These are phyloP conservation scores for Tetanocera ferruginea DNA, from an alignment of 2,888 invertebrate genomes.

Conservation along the genomic window DNA sequence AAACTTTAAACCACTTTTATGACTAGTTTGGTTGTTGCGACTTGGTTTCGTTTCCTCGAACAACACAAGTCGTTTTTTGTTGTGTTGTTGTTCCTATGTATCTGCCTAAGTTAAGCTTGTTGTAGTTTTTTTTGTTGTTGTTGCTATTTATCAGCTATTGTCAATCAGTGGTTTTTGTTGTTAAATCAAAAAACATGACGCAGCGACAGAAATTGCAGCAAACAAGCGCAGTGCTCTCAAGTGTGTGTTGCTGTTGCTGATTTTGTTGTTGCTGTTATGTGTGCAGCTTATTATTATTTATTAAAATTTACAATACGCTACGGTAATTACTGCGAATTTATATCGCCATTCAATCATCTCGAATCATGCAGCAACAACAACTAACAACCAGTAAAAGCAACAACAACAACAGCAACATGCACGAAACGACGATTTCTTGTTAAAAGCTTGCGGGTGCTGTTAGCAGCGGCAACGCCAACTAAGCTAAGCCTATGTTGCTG, in stretches of 20 bases:
- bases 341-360: conserved; percentile 36
- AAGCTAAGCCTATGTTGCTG: conserved; percentile 25
- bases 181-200: conserved; percentile 30
- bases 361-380: conserved; percentile 21
- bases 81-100: conserved; percentile 12
- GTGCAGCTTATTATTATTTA: conserved; percentile 26
- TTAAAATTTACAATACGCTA: conserved; percentile 27
- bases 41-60: no score
- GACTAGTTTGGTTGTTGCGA: background rate
- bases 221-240: background rate
- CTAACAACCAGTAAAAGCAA: conserved; percentile 38
- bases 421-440: conserved; percentile 20
- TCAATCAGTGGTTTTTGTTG: conserved; percentile 32
- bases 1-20: background rate
- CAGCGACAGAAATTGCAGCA: conserved; percentile 7
- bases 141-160: conserved; percentile 30
- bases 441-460: conserved; percentile 46
- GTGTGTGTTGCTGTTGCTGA: background rate
- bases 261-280: conserved; percentile 25
- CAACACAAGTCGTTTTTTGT: background rate
- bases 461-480: background rate
- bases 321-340: conserved; percentile 36
- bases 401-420: conserved; percentile 34
- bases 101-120: no score
- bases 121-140: background rate